Base-by-base conservation (phyloP, 2,888 invertebrate genomes). In the Cheilosia vulpina region DNA sequence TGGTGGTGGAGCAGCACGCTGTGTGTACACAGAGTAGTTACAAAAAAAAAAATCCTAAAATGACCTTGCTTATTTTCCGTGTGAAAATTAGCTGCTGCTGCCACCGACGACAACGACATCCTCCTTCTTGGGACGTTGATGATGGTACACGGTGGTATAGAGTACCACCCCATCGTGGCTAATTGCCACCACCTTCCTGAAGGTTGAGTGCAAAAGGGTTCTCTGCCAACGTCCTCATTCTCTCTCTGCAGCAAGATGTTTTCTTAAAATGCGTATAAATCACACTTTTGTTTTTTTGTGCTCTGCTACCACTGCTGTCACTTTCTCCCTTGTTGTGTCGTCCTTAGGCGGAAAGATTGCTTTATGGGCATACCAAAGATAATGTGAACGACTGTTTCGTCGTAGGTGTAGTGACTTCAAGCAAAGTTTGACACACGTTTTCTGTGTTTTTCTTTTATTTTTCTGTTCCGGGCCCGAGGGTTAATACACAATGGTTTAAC, bases 201-300 rank as follows among this genome's bases (percentile, higher is more conserved):
- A 50, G 41, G 72, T 31, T 63, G 55, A 76, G 76, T 84, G 75
- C 69, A 81, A 60, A 85, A 85, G 85, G 76, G 85, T 81, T 76
- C 72, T 85, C 57, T 55, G 72, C 57, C 17, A 66, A 68, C 81
- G 85, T 81, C 85, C 85, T 85, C 81, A 19, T 65, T 66, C 75
- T 71, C 34, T 4, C 47, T 19, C 47, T n/a, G 7, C 66, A 71
- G 24, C 47, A 85, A 76, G 81, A 85, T 77, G 85, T 24, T 77
- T 81, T 85, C 76, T 81, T 77, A 85, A 85, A 85, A 85, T 63
- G 68, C 81, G 81, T 71, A 85, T 85, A 85, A 81, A 85, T 79
- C 72, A 79, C 65, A 31, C 19, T 41, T n/a, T 47, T 45, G 38
- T 21, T 77, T 21, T 21, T 21, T 47, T 41, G 17, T 82, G 21